Evolutionary conservation across 1,140 invertebrate species (phyloP), one percentile per base, ranked within the genome.

Genomic region (Berghia stephanieae): DNA sequence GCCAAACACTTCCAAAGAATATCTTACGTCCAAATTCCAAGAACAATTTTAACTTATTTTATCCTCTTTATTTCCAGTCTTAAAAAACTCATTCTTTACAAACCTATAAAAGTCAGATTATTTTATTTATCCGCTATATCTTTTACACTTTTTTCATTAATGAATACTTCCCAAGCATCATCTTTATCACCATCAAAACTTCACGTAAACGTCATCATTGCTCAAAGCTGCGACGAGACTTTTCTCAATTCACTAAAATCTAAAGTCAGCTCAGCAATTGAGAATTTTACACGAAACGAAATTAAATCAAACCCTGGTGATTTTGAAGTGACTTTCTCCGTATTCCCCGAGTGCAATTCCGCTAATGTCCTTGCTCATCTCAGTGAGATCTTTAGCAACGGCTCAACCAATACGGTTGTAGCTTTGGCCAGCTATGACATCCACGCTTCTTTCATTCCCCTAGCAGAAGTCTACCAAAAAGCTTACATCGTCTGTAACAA

Each of bases 401-500:
- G 2, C 3, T 38, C 73, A 27, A 13, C 38, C 10, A 36, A 75
- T 18, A 43, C 73, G 10, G 40, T 75, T 8, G 16, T 75, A 1
- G 38, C 36, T 18, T n/a, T 75, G 8, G 55, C 73, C 10, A 36
- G 36, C 5, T 66, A 66, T 27, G 73, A 75, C 40, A 3, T 75
- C 42, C 73, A 75, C 42, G 21, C 16, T 16, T 63, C 55, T 3
- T 75, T 75, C 27, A 18, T 63, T 8, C 55, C 73, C 13, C n/a
- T 75, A 43, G 40, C 73, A 10, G 73, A 75, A 27, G 21, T 75
- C 40, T 75, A 66, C 73, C n/a, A 24, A 27, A 75, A 75, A 24
- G 73, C 73, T 8, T 75, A 75, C 73, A 44, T 75, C 2, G 10
- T 60, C 3, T 18, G 63, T 34, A 75, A 75, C 73, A 55, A 16